Evolutionary conservation across 2,888 invertebrate species (phyloP), one percentile per base, ranked within the genome.

Genomic region (Eulithis testata): DNA sequence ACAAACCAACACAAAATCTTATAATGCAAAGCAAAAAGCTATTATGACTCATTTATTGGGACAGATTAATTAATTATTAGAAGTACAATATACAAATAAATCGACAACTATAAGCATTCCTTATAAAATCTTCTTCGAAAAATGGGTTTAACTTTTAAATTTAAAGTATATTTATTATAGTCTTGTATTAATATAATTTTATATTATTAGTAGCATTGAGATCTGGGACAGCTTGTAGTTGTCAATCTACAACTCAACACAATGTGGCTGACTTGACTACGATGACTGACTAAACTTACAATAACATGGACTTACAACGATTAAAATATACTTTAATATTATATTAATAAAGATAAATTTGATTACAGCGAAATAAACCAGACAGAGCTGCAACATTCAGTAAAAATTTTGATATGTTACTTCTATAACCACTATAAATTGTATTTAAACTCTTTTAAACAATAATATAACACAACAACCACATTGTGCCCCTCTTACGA

Each of bases 1-100:
- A 91, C 90, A 91, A 91, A 91, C 86, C 90, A 91, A 91, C 90
- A 91, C 89, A 84, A 83, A 85, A 76, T 77, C 78, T 76, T 78
- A 63, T 44, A 80, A 80, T 72, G 76, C 78, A 79, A 81, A 77
- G 80, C 79, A 83, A 82, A 82, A 76, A 78, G 81, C 73, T 78
- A 81, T 81, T 82, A 83, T 82, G 83, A 87, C 87, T 88, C 81
- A 75, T 75, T 76, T 76, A 73, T 75, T 75, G 83, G 85, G 84
- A 85, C 82, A 83, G 83, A 77, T 73, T 77, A 77, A 78, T 74
- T 71, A 69, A 63, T 66, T 71, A 66, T 59, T 60, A 63, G n/a
- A 66, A 59, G 45, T 66, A 60, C 55, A 63, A 14, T 51, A 14
- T 51, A 61, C 44, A 55, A 52, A 68, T 71, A 69, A 69, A 71